Base-by-base conservation (phyloP, 1,140 invertebrate genomes). In the Rhysida immarginata region DNA sequence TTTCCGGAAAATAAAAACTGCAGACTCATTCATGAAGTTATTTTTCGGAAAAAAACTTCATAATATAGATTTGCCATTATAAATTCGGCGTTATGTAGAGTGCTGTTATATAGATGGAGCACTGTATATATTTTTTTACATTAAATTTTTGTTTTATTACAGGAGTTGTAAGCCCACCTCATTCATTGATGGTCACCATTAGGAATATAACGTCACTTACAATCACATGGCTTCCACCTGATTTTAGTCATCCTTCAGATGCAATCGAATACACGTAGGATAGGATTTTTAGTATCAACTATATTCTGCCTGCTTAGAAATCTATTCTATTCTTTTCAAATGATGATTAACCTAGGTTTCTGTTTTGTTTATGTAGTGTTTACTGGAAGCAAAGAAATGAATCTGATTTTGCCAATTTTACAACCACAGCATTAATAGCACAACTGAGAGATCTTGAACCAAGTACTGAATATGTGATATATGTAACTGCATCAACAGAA, bases 181-280 rank as follows among this genome's bases (percentile, higher is more conserved):
- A 87, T 65, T 81, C 81, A 0, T 67, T 88, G 20, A 76, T 82
- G 2, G 78, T 88, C n/a, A 78, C 79, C 1, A 78, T 75, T 52
- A 83, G 82, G 60, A 84, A 82, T 50, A 84, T 83, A 24, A 83
- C 81, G 11, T 85, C 80, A 75, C 77, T 87, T 52, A 82, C 82
- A 5, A 74, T 87, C 27, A 75, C 76, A 26, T 87, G 85, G 85
- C 82, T 86, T 64, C 83, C 84, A 16, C 84, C 85, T 0, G 79
- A 83, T 66, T 82, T 84, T 68, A 81, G 81, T 42, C 78, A 83
- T 67, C 82, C 82, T 0, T 78, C 81, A 26, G 83, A 87, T 63
- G 77, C 79, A 61, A 78, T 87, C 20, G 74, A 76, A 2, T 87
- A 85, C 68, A 81, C 74, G 82, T 84, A 68, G 72, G 42, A 42